These are phyloP conservation scores for Eilema griseolum DNA, from an alignment of 2,888 invertebrate genomes.

Conservation along the genomic window DNA sequence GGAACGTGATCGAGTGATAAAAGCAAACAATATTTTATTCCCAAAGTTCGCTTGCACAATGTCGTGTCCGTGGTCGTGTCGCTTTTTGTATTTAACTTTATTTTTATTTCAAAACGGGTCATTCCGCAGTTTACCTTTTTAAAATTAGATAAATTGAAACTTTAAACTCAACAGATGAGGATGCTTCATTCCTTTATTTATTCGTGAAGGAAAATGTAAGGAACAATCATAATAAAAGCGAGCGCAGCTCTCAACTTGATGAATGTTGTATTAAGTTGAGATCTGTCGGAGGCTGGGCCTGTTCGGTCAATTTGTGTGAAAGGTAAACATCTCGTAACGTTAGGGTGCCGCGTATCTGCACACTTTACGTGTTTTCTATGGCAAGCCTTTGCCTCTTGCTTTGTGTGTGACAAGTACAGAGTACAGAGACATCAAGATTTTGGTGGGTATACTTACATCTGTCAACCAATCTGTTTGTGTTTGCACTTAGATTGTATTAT, in stretches of 20 bases:
- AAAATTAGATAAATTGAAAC: conserved; percentile 23
- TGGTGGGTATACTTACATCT: background rate
- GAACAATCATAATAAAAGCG: conserved; percentile 51
- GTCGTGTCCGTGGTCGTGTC: background rate
- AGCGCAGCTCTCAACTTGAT: conserved; percentile 22
- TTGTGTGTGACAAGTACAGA: background rate
- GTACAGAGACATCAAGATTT: conserved; percentile 6
- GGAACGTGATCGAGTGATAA: conserved; percentile 15
- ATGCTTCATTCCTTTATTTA: background rate
- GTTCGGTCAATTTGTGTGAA: conserved; percentile 39
- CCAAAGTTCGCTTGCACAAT: conserved; percentile 12
- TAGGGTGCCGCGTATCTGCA: conserved; percentile 32
- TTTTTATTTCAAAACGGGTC: conserved; percentile 6
- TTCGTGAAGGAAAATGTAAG: conserved; percentile 20
- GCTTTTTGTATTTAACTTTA: conserved; percentile 16
- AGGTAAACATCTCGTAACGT: conserved; percentile 42
- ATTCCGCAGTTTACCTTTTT: background rate
- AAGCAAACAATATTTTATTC: conserved; percentile 23
- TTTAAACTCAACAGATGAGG: conserved; percentile 14
- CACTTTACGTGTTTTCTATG: conserved; percentile 42
- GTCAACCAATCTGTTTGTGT: background rate
- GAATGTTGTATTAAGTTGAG: conserved; percentile 32
- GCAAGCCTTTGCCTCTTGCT: conserved; percentile 22
- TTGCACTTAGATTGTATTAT: background rate
- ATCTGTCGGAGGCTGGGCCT: conserved; percentile 17